Conservation (phyloP, 1,140 invertebrate genomes). For the Papilio helenus region DNA sequence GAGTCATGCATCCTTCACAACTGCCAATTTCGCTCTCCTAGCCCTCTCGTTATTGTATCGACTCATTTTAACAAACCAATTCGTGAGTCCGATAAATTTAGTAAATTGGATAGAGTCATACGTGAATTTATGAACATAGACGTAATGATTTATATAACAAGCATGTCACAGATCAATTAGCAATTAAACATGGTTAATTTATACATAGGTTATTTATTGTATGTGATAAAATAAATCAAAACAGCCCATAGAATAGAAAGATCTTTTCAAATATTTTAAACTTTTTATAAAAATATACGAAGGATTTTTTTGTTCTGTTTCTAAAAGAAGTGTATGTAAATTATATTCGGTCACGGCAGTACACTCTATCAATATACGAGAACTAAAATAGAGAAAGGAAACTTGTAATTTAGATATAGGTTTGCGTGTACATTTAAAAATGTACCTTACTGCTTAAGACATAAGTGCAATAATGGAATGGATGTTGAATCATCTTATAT, state of each 20-base stretch:
- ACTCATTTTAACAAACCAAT: slow-evolving; percentile 19
- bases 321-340: slow-evolving; percentile 10
- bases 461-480: slow-evolving; percentile 16
- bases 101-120: slow-evolving; percentile 16
- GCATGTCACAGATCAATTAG: background rate
- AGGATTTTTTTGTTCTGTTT: background rate
- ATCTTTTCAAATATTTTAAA: background rate
- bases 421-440: slow-evolving; percentile 1
- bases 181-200: background rate
- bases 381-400: slow-evolving; percentile 24
- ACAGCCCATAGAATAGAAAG: background rate
- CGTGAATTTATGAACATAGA: background rate
- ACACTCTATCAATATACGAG: slow-evolving; percentile 21
- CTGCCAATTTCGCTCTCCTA: slow-evolving; percentile 17
- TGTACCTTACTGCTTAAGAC: background rate
- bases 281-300: background rate
- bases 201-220: background rate
- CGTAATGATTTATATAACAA: background rate
- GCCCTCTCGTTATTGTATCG: slow-evolving; percentile 32
- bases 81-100: slow-evolving; percentile 27
- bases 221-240: background rate
- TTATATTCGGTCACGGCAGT: background rate
- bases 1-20: slow-evolving; percentile 47
- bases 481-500: slow-evolving; percentile 7
- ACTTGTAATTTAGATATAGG: slow-evolving; percentile 34